phyloP scores from a whole-genome alignment of 53 echinoderm and acorn worm species.

The Paelopatides confundens region DNA sequence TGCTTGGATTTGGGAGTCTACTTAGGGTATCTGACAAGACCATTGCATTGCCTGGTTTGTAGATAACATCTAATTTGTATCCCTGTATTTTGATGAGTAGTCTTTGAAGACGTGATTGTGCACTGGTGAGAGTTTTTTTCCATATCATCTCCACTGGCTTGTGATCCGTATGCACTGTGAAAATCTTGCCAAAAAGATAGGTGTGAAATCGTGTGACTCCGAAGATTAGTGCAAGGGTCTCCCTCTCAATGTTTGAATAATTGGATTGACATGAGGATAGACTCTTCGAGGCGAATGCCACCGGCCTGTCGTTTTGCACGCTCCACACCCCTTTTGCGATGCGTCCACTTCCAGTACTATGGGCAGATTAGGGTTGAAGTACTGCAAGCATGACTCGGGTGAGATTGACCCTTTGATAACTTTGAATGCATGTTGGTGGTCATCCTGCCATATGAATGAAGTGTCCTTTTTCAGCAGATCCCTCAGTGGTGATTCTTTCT shows the following conservation, averaged over 20 bases:
- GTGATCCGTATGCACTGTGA: too few relatives aligned
- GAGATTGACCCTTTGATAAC: neutral
- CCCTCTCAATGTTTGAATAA: conserved; percentile 79
- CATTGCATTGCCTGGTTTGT: too few relatives aligned
- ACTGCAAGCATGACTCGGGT: conserved; percentile 54
- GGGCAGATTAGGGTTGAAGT: conserved; percentile 22
- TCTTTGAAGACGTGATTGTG: conserved; percentile 50
- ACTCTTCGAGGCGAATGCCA: conserved; percentile 75
- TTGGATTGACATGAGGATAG: conserved; percentile 55
- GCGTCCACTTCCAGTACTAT: neutral
- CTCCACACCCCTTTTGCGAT: neutral
- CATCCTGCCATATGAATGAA: conserved; percentile 34
- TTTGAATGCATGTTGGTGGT: conserved; percentile 44
- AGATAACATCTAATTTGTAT: too few relatives aligned
- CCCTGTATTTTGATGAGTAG: too few relatives aligned
- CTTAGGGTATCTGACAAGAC: too few relatives aligned
- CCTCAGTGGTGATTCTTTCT: neutral
- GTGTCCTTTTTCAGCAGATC: conserved; percentile 24
- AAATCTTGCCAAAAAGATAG: too few relatives aligned
- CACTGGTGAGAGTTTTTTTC: conserved; percentile 61
- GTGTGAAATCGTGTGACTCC: conserved; percentile 70
- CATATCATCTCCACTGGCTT: too few relatives aligned
- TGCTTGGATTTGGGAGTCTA: too few relatives aligned
- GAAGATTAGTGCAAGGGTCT: conserved; percentile 60
- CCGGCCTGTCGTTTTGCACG: conserved; percentile 50